Base-by-base conservation (phyloP, 2,888 invertebrate species). In the Chaitophorus viminalis region DNA sequence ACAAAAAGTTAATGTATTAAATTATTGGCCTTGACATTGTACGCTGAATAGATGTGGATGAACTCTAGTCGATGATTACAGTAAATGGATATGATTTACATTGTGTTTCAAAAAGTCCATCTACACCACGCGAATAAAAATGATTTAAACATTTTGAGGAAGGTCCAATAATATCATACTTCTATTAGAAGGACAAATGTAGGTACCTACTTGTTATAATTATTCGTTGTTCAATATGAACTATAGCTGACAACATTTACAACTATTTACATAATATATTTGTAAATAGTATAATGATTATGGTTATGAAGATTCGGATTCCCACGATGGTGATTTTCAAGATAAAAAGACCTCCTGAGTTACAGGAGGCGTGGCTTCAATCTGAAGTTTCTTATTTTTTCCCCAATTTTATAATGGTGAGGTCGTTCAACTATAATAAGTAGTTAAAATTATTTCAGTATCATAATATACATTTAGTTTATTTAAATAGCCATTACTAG, bases 11-110 rank as follows among this genome's bases (percentile, higher is more conserved):
- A 46, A 81, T 11, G 84, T 60, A 74, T 75, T 75, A 83, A 83
- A 68, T 25, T 65, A 46, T 78, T 52, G 78, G 14, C 85, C 85
- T 86, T 86, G 85, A 86, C 85, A 86, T 78, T 86, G 84, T 14
- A n/a, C 70, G 36, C 85, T 14, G 84, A 86, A 78, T 33, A 68
- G 78, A 86, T 29, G 85, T 54, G 54, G 70, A 52, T 78, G 85
- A 85, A 85, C 85, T 78, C 85, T 65, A 14, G 81, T 11, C 46
- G 54, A 39, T 36, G 54, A 82, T 54, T 72, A 74, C 36, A 60
- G 60, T 75, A 83, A 83, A 75, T 65, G 39, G 60, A 75, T 75
- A 29, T 31, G 36, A 18, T 72, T 60, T 75, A 75, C 60, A 75
- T 74, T 39, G 75, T 60, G 83, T 75, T 36, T 29, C 6, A 9